Percentiles rank a stretch among this genome's conserved stretches.
Evolutionary conservation across 2,113 vertebrate genomes (phyloP).

Genomic region (Cyanoliseus patagonus): DNA sequence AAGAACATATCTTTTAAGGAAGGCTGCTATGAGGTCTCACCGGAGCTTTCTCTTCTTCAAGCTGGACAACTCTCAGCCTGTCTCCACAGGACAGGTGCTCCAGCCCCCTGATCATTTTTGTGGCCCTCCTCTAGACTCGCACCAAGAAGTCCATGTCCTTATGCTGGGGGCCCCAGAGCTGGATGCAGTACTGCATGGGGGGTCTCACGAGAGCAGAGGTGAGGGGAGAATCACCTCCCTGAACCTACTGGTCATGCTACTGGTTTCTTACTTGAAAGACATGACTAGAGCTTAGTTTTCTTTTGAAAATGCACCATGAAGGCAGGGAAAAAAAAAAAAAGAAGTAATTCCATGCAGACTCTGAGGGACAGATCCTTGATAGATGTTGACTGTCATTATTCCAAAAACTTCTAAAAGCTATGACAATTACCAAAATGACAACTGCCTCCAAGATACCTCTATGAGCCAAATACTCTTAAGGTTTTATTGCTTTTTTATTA

Average conservation of each 20-base stretch:
- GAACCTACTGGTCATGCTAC: not conserved
- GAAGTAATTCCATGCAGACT: not conserved
- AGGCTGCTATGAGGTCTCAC: not conserved
- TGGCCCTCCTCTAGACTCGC: not conserved
- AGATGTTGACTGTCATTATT: not conserved
- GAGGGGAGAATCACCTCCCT: not conserved
- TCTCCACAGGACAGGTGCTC: not conserved
- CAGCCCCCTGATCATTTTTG: not conserved
- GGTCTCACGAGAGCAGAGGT: not conserved
- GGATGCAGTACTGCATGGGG: not conserved
- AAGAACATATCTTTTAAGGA: not conserved
- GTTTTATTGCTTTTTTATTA: not conserved
- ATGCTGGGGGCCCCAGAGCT: not conserved
- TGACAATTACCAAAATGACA: constrained; percentile 16
- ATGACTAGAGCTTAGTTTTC: not conserved
- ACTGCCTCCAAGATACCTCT: not conserved
- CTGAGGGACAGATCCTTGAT: constrained; percentile 18
- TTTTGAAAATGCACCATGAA: not conserved
- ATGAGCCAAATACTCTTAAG: not conserved
- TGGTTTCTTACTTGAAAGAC: not conserved
- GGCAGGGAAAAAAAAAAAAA: not conserved
- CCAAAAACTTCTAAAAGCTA: not conserved
- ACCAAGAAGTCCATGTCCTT: not conserved
- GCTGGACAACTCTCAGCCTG: not conserved
- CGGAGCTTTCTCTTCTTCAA: not conserved